These are phyloP conservation scores for Polyommatus iphigenia DNA, from an alignment of 2,888 invertebrate genomes.

Conservation along the genomic window DNA sequence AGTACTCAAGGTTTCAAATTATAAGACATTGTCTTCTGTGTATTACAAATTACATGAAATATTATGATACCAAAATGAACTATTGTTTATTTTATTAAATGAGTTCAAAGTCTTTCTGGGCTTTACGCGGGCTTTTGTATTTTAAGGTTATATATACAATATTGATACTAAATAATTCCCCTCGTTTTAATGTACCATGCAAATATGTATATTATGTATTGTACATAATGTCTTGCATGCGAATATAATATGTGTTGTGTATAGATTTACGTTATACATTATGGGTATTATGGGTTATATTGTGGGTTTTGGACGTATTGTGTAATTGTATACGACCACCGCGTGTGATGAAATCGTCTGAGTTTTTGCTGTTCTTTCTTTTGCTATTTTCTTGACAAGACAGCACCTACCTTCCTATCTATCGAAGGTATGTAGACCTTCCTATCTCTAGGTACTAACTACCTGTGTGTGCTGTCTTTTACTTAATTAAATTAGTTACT, in stretches of 20 bases:
- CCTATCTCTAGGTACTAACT: no score
- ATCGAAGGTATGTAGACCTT: no score
- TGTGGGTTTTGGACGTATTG: neutral
- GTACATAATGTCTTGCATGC: no score
- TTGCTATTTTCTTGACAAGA: neutral
- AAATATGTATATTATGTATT: no score
- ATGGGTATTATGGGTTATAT: no score
- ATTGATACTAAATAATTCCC: neutral
- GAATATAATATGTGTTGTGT: no score
- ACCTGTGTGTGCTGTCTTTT: no score
- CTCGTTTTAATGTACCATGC: no score
- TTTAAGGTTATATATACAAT: neutral
- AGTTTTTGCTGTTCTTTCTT: neutral
- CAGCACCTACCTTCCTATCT: no score
- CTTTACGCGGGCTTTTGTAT: neutral
- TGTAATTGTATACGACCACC: slow-evolving; percentile 5
- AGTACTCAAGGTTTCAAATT: slow-evolving; percentile 21
- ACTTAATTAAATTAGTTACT: no score
- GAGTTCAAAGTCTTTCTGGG: neutral
- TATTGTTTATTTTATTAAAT: neutral
- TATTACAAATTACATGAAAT: slow-evolving; percentile 16
- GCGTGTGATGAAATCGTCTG: slow-evolving; percentile 11
- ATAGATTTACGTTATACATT: no score
- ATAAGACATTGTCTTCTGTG: slow-evolving; percentile 19
- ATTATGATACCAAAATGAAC: slow-evolving; percentile 1